Evolutionary conservation across 2,888 invertebrate genomes (phyloP).

Genomic region (Xestia c-nigrum): DNA sequence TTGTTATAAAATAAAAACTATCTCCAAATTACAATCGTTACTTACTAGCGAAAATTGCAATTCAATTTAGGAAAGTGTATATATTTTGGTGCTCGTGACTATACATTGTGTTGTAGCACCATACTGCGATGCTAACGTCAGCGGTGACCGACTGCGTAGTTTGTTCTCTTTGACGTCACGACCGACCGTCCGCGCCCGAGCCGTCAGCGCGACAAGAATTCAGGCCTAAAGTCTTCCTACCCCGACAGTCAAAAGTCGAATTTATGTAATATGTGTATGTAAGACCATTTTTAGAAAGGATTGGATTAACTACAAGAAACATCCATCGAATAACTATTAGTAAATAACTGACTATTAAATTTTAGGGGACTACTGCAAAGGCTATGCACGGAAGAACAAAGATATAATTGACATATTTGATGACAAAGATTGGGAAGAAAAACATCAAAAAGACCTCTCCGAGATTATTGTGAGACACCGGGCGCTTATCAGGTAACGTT

Average conservation of each 20-base stretch:
- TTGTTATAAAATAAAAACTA: too few species aligned
- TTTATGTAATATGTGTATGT: neutral
- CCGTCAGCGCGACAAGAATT: too few species aligned
- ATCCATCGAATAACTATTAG: neutral
- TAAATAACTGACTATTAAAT: neutral
- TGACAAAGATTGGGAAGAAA: conserved; percentile 66
- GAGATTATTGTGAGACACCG: conserved; percentile 77
- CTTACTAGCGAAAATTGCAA: too few species aligned
- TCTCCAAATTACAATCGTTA: too few species aligned
- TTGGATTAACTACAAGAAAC: neutral
- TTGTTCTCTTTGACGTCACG: too few species aligned
- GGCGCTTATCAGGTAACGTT: conserved; percentile 75
- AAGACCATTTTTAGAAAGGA: too few species aligned
- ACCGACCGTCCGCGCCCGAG: too few species aligned
- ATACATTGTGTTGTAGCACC: too few species aligned
- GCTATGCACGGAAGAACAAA: conserved; percentile 59
- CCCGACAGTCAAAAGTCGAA: neutral
- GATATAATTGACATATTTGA: conserved; percentile 51
- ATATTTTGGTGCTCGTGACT: too few species aligned
- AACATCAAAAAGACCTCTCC: conserved; percentile 70
- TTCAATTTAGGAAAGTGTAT: too few species aligned
- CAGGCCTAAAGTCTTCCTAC: neutral
- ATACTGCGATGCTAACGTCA: too few species aligned
- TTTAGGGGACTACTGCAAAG: conserved; percentile 64
- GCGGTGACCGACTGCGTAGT: too few species aligned